A percentile compares a stretch with the other conserved stretches of the same genome.
Conservation (phyloP, 1,140 invertebrate species). For the Mizuhopecten yessoensis region DNA sequence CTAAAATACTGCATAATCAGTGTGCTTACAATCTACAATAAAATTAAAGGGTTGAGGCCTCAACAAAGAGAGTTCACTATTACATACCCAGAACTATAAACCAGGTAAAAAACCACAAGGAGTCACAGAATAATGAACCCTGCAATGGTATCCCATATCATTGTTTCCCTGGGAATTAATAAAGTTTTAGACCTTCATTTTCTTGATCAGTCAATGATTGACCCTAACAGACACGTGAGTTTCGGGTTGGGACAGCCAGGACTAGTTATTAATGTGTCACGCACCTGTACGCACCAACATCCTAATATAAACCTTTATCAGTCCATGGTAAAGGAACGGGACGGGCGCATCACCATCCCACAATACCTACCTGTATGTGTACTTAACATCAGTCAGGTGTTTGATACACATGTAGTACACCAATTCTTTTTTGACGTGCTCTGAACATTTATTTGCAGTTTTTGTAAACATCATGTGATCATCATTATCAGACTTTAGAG, state of each 20-base stretch:
- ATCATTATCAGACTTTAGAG: no score
- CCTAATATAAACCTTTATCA: neutral
- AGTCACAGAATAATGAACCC: neutral
- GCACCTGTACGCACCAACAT: neutral
- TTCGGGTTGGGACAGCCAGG: no score
- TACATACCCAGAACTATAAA: neutral
- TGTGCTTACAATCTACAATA: neutral
- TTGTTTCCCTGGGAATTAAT: neutral
- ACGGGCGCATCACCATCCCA: neutral
- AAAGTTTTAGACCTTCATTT: constrained; percentile 14
- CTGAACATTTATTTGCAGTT: neutral
- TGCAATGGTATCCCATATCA: neutral
- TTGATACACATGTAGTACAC: no score
- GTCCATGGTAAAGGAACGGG: neutral
- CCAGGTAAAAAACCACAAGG: neutral
- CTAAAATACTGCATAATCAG: no score
- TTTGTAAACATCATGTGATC: neutral
- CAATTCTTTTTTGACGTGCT: neutral
- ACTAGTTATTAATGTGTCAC: constrained; percentile 7
- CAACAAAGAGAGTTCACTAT: neutral
- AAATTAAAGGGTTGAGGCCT: neutral
- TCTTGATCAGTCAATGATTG: constrained; percentile 33
- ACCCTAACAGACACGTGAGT: neutral
- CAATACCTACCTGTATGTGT: no score
- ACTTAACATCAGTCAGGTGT: neutral